Percentiles rank a stretch among this genome's conserved stretches.
phyloP scores from a whole-genome alignment of 2,797 vertebrate species.

The Ambastaia sidthimunki region DNA sequence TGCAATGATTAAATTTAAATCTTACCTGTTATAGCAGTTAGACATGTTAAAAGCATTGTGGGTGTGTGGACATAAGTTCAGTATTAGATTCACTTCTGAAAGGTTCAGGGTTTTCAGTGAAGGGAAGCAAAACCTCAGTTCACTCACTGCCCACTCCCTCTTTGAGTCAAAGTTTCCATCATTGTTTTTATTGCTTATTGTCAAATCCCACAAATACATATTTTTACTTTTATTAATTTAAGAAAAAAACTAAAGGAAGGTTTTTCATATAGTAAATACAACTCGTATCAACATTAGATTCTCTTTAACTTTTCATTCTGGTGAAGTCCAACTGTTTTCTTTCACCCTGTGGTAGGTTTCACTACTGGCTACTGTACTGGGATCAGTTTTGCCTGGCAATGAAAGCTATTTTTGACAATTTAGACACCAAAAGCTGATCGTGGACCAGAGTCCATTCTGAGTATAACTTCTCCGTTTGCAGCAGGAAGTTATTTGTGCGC shows the following conservation, averaged over 20 bases:
- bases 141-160: background rate
- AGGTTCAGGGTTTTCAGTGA: background rate
- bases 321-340: background rate
- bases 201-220: background rate
- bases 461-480: background rate
- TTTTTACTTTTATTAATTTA: background rate
- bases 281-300: background rate
- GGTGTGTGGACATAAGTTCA: background rate
- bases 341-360: background rate
- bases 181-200: background rate
- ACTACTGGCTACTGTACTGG: background rate
- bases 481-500: slow-evolving; percentile 8
- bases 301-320: background rate
- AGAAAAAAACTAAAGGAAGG: background rate
- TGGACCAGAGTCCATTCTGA: background rate
- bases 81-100: background rate
- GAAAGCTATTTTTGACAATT: background rate
- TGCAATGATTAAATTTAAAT: background rate
- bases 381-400: background rate
- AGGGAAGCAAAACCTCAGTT: slow-evolving; percentile 20
- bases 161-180: background rate
- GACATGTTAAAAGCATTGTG: slow-evolving; percentile 14
- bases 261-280: background rate
- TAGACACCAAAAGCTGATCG: background rate
- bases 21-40: slow-evolving; percentile 13